These are phyloP conservation scores for Chymomyza amoena DNA, from an alignment of 2,888 invertebrate genomes.

Conservation along the genomic window DNA sequence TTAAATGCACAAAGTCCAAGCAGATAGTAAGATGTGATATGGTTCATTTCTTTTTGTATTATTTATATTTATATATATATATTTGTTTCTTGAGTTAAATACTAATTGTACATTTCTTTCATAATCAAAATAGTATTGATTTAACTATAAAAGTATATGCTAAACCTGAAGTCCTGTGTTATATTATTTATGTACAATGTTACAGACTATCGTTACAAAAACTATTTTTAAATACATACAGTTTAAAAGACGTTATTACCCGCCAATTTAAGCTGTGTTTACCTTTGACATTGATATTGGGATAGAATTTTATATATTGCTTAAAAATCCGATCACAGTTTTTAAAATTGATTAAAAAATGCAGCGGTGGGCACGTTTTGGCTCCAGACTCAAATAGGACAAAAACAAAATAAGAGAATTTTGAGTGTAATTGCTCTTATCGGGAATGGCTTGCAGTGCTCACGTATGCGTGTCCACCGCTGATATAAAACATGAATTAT, in stretches of 20 bases:
- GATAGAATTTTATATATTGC: not conserved
- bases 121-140: not conserved
- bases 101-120: not conserved
- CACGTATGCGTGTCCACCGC: too few relatives aligned
- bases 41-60: not conserved
- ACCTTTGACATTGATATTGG: not conserved
- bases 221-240: not conserved
- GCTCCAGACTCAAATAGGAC: too few relatives aligned
- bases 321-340: not conserved
- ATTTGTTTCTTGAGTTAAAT: not conserved
- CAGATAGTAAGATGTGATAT: constrained; percentile 11
- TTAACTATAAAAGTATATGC: not conserved
- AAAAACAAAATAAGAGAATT: too few relatives aligned
- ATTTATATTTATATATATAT: not conserved
- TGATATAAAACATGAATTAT: too few relatives aligned
- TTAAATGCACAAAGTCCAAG: not conserved
- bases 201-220: not conserved
- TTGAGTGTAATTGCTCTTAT: too few relatives aligned
- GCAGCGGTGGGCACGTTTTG: too few relatives aligned
- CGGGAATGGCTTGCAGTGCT: too few relatives aligned
- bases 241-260: not conserved
- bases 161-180: not conserved
- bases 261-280: not conserved
- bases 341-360: too few relatives aligned
- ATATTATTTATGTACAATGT: not conserved